Evolutionary conservation across 2,888 invertebrate species (phyloP), one percentile per base, ranked within the genome.

Genomic region (Myathropa florea): DNA sequence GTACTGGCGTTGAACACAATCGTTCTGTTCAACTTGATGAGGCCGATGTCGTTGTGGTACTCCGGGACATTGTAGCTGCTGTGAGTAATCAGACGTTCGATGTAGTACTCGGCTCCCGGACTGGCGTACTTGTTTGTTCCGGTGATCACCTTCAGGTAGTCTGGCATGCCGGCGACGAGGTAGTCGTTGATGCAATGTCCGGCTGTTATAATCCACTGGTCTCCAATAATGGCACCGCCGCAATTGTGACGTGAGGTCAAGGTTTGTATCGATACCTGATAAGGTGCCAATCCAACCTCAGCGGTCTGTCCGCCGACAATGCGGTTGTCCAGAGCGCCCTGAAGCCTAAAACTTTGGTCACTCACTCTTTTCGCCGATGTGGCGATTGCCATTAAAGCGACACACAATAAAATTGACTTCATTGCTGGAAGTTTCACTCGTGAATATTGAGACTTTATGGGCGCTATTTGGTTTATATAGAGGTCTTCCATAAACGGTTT

Each of bases 41-140:
- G 90, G 0, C 95, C 96, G 65, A 96, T 95, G 89, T 96, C 96
- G 89, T 96, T 94, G 55, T 92, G 89, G 68, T 90, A 92, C 21
- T 89, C 76, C 0, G 92, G 91, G 1, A 89, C 88, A 36, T 90
- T 90, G 81, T 90, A 92, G 46, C 89, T 89, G 73, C 90, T 90
- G 63, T 92, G n/a, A n/a, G n/a, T n/a, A n/a, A n/a, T n/a, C n/a
- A n/a, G n/a, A n/a, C n/a, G n/a, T 79, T 92, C 91, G 55, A 90
- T 88, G 61, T 88, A 90, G 67, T 92, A 89, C 12, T 89, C 89
- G 0, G 89, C 91, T n/a, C 88, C 91, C 0, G 91, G 90, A 10
- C 33, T 33, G 2, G 46, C 1, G 46, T 9, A 10, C 21, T 90
- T 88, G 26, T 88, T 87, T 9, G 90, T 90, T 33, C 92, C 92